A percentile compares a stretch with the other conserved stretches of the same genome.
Conservation (phyloP, 2,797 vertebrate genomes). For the Takifugu rubripes region DNA sequence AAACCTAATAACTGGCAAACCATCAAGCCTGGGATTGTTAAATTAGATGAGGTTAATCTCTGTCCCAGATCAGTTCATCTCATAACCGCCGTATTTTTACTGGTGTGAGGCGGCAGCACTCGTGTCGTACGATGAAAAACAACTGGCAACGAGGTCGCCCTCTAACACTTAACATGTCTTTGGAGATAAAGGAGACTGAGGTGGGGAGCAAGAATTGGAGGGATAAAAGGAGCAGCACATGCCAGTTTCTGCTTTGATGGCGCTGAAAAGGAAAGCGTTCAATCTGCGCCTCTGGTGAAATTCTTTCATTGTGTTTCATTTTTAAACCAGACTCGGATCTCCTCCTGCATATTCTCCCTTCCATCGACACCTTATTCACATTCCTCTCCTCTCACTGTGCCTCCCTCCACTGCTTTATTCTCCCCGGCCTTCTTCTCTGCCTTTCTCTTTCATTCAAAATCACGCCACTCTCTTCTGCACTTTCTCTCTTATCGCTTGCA, state of each 20-base stretch:
- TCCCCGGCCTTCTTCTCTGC: slow-evolving; percentile 14
- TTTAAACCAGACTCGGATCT: slow-evolving; percentile 40
- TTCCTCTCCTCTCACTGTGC: slow-evolving; percentile 23
- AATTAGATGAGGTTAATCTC: slow-evolving; percentile 60
- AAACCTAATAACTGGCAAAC: slow-evolving; percentile 60
- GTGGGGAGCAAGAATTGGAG: slow-evolving; percentile 11
- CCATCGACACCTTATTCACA: slow-evolving; percentile 34
- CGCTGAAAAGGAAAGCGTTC: slow-evolving; percentile 55
- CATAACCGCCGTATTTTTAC: slow-evolving; percentile 37
- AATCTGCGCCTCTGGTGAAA: slow-evolving; percentile 58
- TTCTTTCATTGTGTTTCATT: slow-evolving; percentile 61
- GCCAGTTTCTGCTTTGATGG: slow-evolving; percentile 59
- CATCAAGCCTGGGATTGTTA: slow-evolving; percentile 50
- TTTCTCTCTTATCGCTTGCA: slow-evolving; percentile 40
- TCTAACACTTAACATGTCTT: slow-evolving; percentile 42
- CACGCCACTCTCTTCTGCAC: slow-evolving; percentile 12
- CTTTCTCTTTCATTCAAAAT: slow-evolving; percentile 49
- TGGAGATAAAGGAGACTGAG: slow-evolving; percentile 36
- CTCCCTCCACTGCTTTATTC: slow-evolving; percentile 40
- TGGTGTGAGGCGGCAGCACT: slow-evolving; percentile 28
- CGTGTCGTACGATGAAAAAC: slow-evolving; percentile 5
- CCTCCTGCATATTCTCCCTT: slow-evolving; percentile 20
- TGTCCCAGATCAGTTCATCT: slow-evolving; percentile 52
- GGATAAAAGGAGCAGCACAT: slow-evolving; percentile 46
- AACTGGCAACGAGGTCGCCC: slow-evolving; percentile 35